phyloP scores from a whole-genome alignment of 2,797 vertebrate genomes.

The Crossoptilon crossoptilon region DNA sequence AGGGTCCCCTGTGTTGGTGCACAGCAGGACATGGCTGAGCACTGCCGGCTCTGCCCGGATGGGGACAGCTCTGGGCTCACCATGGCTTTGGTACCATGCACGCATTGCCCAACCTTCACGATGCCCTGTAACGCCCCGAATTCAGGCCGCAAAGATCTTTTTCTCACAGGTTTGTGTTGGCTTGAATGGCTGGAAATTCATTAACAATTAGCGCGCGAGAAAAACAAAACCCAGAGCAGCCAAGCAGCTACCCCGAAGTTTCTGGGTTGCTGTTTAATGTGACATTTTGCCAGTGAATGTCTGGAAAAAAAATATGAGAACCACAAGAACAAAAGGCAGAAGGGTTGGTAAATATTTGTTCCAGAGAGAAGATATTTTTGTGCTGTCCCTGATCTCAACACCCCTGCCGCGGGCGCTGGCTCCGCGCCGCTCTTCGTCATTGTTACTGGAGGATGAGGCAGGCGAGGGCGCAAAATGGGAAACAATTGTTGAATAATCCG shows the following conservation, averaged over 20 bases:
- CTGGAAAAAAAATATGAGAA: slow-evolving; percentile 67
- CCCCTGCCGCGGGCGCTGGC: slow-evolving; percentile 74
- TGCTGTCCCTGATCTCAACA: slow-evolving; percentile 76
- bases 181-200: slow-evolving; percentile 52
- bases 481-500: slow-evolving; percentile 73
- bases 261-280: slow-evolving; percentile 69
- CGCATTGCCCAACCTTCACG: neutral
- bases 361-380: slow-evolving; percentile 76
- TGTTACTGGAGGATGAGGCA: slow-evolving; percentile 75
- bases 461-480: slow-evolving; percentile 73
- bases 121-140: neutral
- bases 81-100: accelerated
- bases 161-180: slow-evolving; percentile 56
- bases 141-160: neutral
- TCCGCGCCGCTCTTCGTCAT: slow-evolving; percentile 72
- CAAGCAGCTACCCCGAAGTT: slow-evolving; percentile 63
- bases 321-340: slow-evolving; percentile 75
- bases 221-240: slow-evolving; percentile 66
- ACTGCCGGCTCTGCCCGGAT: neutral
- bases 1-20: neutral
- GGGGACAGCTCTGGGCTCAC: neutral
- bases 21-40: neutral
- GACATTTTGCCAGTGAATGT: slow-evolving; percentile 73
- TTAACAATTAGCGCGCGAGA: slow-evolving; percentile 33
- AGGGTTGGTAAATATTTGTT: slow-evolving; percentile 77